phyloP scores from a whole-genome alignment of 2,797 vertebrate species.

The Babyrousa celebensis region DNA sequence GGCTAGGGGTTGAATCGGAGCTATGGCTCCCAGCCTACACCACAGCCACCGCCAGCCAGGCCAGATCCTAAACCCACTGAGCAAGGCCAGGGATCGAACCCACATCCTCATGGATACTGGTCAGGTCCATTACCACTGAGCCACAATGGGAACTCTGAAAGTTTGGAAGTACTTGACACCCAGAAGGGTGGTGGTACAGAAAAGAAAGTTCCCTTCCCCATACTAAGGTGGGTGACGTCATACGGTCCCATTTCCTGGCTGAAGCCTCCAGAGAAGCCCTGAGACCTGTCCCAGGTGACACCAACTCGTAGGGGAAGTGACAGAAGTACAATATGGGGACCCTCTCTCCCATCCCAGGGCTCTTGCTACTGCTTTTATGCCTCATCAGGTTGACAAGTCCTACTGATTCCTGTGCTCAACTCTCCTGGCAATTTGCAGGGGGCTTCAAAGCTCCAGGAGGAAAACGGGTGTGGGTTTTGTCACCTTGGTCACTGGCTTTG shows the following conservation, averaged over 20 bases:
- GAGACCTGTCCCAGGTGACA: background rate
- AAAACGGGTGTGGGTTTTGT: background rate
- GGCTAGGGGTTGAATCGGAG: no score
- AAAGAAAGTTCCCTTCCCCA: background rate
- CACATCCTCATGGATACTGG: no score
- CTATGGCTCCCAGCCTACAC: no score
- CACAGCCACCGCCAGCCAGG: no score
- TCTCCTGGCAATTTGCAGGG: background rate
- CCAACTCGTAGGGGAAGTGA: no score
- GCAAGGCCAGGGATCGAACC: no score
- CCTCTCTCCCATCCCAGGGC: background rate
- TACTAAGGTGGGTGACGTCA: background rate
- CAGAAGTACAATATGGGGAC: background rate
- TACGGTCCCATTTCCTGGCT: background rate
- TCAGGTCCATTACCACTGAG: no score
- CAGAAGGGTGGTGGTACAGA: background rate
- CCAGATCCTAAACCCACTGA: no score
- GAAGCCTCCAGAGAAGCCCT: background rate
- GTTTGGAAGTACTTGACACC: background rate
- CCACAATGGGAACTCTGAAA: no score
- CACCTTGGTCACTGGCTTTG: background rate
- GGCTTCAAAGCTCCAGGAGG: background rate
- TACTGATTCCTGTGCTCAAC: accelerated
- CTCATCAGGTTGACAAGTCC: accelerated
- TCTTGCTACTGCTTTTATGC: background rate